phyloP scores from a whole-genome alignment of 2,113 vertebrate genomes.

The Petrocephalus zakoni region DNA sequence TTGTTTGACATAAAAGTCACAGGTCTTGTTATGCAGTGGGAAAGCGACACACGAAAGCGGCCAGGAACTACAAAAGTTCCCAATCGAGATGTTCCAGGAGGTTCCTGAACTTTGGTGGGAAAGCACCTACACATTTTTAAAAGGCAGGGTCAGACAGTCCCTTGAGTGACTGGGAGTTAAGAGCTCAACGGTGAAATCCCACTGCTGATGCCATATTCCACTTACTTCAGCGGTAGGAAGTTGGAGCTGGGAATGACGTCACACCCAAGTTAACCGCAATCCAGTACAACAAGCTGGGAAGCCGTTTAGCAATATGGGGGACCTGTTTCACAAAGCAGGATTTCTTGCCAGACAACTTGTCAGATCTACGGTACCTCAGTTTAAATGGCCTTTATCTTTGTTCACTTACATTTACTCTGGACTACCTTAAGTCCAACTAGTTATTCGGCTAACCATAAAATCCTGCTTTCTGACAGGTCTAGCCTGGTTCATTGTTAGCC shows the following conservation, averaged over 20 bases:
- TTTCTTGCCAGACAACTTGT: neutral
- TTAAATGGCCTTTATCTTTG: neutral
- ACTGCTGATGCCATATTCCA: neutral
- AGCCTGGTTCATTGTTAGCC: neutral
- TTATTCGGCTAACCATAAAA: neutral
- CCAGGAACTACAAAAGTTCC: neutral
- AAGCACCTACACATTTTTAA: neutral
- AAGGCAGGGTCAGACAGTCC: neutral
- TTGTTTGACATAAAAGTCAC: neutral
- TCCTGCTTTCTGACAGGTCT: neutral
- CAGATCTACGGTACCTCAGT: neutral
- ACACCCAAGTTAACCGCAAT: neutral
- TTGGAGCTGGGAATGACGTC: neutral
- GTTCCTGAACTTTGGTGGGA: neutral
- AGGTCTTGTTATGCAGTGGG: neutral
- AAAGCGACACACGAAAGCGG: neutral
- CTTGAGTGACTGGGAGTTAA: neutral
- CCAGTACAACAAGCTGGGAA: neutral
- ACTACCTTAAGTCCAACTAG: neutral
- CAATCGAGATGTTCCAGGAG: neutral
- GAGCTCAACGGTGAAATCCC: neutral
- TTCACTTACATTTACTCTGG: neutral
- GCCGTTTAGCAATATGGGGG: neutral
- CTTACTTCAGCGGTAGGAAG: neutral
- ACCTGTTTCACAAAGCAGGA: neutral